Evolutionary conservation across 2,113 vertebrate genomes (phyloP), one percentile per base, ranked within the genome.

Genomic region (Talpa occidentalis): DNA sequence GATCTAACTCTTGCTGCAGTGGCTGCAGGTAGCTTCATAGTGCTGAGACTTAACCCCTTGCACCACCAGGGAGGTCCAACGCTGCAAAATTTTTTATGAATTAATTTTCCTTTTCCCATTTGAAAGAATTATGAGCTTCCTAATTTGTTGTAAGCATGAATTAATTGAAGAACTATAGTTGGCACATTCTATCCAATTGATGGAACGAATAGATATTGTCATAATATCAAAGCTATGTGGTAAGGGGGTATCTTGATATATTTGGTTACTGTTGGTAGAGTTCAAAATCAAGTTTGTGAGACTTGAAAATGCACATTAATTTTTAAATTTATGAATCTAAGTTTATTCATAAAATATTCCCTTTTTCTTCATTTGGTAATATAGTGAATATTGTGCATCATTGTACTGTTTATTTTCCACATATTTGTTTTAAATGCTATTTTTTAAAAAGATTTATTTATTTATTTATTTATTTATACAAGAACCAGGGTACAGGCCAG

Each of bases 311-410:
- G 19, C 73, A 44, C 87, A 24, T 73, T 88, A 90, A 49, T 83
- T 90, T 85, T 91, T 44, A 93, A 77, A 42, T 67, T 60, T 86
- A 56, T 79, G 74, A 19, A 35, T 69, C 74, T 76, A 54, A 54
- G 19, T 62, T 44, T n/a, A 94, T 17, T 54, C 52, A 54, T 54
- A 17, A 56, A 56, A 56, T 73, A 66, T 32, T 84, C 40, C 7
- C 3, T 66, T 90, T 95, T 90, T 76, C 32, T 95, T 94, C 44
- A 84, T 80, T 70, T 95, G 37, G 24, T 92, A 82, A 69, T 64
- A 76, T 54, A 42, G 14, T 52, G 91, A 94, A 90, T 84, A 82
- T 47, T 42, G 28, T 74, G 44, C 52, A 80, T 88, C 72, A 70
- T 64, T 84, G 0, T 72, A 79, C 32, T 78, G 9, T 81, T 78